Base-by-base conservation (phyloP, 2,888 invertebrate genomes). In the Selenia dentaria region DNA sequence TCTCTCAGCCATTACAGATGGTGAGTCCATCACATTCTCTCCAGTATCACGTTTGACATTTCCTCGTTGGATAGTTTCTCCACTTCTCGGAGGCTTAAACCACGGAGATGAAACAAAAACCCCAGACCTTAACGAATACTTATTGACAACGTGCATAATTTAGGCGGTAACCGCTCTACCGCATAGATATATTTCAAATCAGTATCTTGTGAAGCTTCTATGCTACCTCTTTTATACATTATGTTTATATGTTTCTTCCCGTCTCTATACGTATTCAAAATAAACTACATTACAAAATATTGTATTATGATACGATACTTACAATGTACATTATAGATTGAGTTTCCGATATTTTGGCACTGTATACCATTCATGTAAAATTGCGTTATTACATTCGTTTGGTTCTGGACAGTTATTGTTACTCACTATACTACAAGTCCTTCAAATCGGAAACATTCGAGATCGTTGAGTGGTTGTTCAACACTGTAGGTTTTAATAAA, bases 381-480 rank as follows among this genome's bases (percentile, higher is more conserved):
- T n/a, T n/a, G n/a, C n/a, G n/a, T n/a, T n/a, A n/a, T n/a, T n/a
- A n/a, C n/a, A n/a, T n/a, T n/a, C n/a, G n/a, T n/a, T n/a, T n/a
- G n/a, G n/a, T n/a, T n/a, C n/a, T n/a, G 16, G 8, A 20, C 25
- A 3, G 29, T 24, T 6, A 5, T 24, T 28, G 8, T 12, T 11
- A 29, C 18, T 9, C 14, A 16, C 22, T 29, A 20, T 32, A 18
- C 5, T 22, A 2, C 22, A 9, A 12, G 13, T 13, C 12, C 10
- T 26, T 36, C 9, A 6, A 10, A 32, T 27, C 24, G 25, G 18
- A 25, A 29, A 48, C 47, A 42, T 48, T 48, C 27, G 27, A 42
- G 41, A 41, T 45, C 39, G 40, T 39, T 46, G 42, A 47, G 35
- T 42, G 29, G 16, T 42, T 24, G 6, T 6, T 35, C 32, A 20